A percentile compares a stretch with the other conserved stretches of the same genome.
Evolutionary conservation across 2,888 invertebrate species (phyloP).

Genomic region (Mechanitis messenoides): DNA sequence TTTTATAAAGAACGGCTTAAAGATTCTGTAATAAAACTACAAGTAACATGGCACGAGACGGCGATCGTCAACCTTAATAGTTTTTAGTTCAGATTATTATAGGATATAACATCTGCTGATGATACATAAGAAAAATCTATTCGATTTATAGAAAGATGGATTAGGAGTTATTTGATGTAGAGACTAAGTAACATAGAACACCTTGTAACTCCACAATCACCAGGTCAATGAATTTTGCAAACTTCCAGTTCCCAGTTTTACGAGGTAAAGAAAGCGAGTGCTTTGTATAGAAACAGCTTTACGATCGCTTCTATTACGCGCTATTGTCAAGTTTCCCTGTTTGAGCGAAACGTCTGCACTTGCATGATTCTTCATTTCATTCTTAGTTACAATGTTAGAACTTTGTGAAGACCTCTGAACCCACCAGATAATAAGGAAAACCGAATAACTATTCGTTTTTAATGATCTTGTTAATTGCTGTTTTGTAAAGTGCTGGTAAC

Average conservation of each 20-base stretch:
- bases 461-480: conserved; percentile 7
- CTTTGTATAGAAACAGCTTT: conserved; percentile 30
- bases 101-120: no score
- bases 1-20: conserved; percentile 16
- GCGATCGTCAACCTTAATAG: no score
- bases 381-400: conserved; percentile 31
- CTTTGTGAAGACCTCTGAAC: conserved; percentile 15
- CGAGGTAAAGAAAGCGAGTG: conserved; percentile 37
- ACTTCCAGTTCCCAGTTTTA: conserved; percentile 19
- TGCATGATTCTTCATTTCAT: conserved; percentile 1
- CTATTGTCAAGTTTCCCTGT: conserved; percentile 36
- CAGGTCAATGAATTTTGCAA: conserved; percentile 17
- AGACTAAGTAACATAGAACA: conserved; percentile 1
- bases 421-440: conserved; percentile 18
- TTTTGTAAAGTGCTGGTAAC: not conserved
- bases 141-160: no score
- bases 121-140: no score
- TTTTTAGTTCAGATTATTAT: no score
- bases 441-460: conserved; percentile 16
- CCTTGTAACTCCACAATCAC: conserved; percentile 13
- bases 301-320: conserved; percentile 31
- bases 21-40: conserved; percentile 18
- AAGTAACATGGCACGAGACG: conserved; percentile 8
- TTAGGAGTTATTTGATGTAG: not conserved
- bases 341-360: conserved; percentile 30